A percentile compares a stretch with the other conserved stretches of the same genome.
Conservation (phyloP, 2,797 vertebrate species). For the Centroberyx gerrardi region DNA sequence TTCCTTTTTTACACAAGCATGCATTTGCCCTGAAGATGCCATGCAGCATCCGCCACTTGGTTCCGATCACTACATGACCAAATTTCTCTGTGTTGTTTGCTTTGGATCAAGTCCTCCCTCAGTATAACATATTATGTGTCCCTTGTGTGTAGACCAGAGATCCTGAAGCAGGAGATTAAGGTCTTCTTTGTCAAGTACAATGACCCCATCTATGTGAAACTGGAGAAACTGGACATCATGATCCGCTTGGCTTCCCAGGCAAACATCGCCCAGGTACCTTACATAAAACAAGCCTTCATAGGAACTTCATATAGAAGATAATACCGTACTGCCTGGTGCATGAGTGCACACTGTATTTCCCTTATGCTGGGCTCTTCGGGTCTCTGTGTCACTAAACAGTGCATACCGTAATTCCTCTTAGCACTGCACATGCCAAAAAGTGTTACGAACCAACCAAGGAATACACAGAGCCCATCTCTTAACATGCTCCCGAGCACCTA, state of each 20-base stretch:
- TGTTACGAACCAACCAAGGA: no score
- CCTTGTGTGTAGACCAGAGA: slow-evolving; percentile 90
- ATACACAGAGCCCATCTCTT: no score
- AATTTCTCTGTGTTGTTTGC: background rate
- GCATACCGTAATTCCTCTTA: no score
- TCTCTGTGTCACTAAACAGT: no score
- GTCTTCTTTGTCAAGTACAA: slow-evolving; percentile 99
- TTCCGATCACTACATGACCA: no score
- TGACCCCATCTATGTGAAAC: slow-evolving; percentile 98
- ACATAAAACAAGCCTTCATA: background rate
- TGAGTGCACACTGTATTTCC: no score
- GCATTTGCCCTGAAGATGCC: no score
- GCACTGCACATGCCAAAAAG: no score
- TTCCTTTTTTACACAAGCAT: no score
- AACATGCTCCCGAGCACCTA: background rate
- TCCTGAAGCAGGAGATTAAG: slow-evolving; percentile 99
- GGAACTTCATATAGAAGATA: background rate
- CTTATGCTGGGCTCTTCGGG: no score
- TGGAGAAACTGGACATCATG: slow-evolving; percentile 99
- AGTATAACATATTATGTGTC: slow-evolving; percentile 7
- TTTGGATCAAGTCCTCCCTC: background rate
- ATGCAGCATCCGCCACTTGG: no score
- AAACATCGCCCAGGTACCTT: slow-evolving; percentile 95
- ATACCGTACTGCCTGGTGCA: no score
- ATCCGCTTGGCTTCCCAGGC: slow-evolving; percentile 98